phyloP scores from a whole-genome alignment of 2,113 vertebrate genomes.

The Loxodonta africana region DNA sequence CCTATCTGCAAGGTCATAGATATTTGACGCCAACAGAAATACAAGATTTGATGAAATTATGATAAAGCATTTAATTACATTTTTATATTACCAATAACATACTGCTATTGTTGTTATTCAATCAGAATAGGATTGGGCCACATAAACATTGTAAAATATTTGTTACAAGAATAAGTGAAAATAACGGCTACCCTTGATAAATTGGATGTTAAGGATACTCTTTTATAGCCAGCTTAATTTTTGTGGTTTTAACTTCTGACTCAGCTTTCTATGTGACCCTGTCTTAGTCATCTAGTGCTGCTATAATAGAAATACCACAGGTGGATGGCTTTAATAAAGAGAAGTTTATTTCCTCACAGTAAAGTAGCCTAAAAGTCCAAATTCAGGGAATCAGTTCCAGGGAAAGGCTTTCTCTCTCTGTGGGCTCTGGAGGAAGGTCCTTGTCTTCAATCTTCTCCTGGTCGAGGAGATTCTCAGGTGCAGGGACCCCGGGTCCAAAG shows the following conservation, averaged over 20 bases:
- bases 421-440: no score
- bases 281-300: no score
- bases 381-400: no score
- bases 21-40: neutral
- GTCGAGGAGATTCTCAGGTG: no score
- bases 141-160: neutral
- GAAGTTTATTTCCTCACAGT: no score
- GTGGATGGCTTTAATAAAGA: no score
- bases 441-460: no score
- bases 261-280: neutral
- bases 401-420: no score
- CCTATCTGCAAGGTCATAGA: slow-evolving; percentile 12
- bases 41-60: neutral
- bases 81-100: slow-evolving; percentile 7
- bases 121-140: neutral
- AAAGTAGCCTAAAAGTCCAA: no score
- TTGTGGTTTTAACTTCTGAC: slow-evolving; percentile 3
- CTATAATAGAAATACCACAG: no score
- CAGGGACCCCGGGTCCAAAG: no score
- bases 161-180: slow-evolving; percentile 27
- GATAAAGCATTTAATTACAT: slow-evolving; percentile 15
- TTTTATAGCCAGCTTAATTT: neutral
- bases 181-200: neutral
- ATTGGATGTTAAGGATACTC: neutral
- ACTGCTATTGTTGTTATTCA: neutral